Evolutionary conservation across 2,797 vertebrate genomes (phyloP).

Genomic region (Remorina albescens): DNA sequence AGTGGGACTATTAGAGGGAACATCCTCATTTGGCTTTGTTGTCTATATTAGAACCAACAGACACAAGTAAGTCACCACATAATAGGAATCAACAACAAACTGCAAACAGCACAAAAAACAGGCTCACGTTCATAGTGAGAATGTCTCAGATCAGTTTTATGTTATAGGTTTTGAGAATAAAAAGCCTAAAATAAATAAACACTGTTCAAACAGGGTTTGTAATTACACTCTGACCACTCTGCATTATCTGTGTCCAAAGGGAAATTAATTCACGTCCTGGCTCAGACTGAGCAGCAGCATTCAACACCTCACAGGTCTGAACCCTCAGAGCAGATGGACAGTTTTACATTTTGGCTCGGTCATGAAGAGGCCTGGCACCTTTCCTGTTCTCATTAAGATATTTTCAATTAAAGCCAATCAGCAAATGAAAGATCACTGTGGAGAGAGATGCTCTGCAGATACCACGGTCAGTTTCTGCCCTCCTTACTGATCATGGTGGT

Average conservation of each 20-base stretch:
- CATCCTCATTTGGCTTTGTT: conserved; percentile 10
- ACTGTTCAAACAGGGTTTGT: not conserved
- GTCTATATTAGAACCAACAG: conserved; percentile 4
- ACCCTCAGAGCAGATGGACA: conserved; percentile 45
- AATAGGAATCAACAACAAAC: not conserved
- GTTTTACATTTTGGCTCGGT: conserved; percentile 39
- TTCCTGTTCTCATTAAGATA: conserved; percentile 40
- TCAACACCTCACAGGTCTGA: conserved; percentile 17
- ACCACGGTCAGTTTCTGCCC: not conserved
- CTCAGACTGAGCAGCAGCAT: conserved; percentile 20
- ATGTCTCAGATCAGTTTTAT: not conserved
- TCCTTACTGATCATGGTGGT: conserved; percentile 99
- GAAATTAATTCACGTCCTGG: conserved; percentile 29
- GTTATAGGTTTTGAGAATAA: not conserved
- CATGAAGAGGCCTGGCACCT: conserved; percentile 33
- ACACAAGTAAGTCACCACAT: not conserved
- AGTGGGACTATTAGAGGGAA: not conserved
- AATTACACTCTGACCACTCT: not conserved
- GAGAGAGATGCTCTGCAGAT: not conserved
- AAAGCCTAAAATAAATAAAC: not conserved
- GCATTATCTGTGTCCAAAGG: conserved; percentile 3
- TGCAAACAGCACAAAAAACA: not conserved
- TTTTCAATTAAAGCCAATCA: conserved; percentile 50
- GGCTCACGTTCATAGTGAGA: not conserved
- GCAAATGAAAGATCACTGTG: conserved; percentile 9